Conservation (phyloP, 1,140 invertebrate species). For the Papilio polyxenes region DNA sequence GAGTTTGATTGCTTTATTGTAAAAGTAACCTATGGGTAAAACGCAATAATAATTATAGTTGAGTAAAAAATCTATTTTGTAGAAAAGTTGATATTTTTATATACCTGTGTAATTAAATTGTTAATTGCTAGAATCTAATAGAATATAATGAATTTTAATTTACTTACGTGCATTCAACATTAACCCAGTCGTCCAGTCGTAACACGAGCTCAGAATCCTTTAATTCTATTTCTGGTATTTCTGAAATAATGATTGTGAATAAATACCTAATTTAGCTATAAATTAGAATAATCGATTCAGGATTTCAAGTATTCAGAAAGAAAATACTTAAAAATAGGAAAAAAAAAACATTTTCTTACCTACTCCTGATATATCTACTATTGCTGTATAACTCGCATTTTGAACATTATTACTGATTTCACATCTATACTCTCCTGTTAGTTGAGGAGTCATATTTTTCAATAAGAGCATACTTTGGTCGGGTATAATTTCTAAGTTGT, state of each 20-base stretch:
- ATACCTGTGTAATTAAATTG: too few relatives aligned
- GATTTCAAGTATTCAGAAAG: too few relatives aligned
- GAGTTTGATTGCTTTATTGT: too few relatives aligned
- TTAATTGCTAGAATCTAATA: too few relatives aligned
- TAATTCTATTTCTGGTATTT: constrained; percentile 54
- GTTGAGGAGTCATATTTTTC: constrained; percentile 60
- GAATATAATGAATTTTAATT: too few relatives aligned
- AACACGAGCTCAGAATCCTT: constrained; percentile 49
- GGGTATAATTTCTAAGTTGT: constrained; percentile 47
- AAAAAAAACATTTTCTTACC: constrained; percentile 47
- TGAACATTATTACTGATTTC: constrained; percentile 54
- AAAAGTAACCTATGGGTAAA: too few relatives aligned
- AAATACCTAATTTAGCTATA: not conserved
- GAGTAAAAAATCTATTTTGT: too few relatives aligned
- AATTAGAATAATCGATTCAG: too few relatives aligned
- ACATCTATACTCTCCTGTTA: constrained; percentile 62
- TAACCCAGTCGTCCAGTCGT: constrained; percentile 51
- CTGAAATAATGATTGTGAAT: constrained; percentile 46
- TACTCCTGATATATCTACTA: constrained; percentile 60
- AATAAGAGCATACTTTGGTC: constrained; percentile 57
- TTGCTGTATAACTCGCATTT: constrained; percentile 46
- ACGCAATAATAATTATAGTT: too few relatives aligned
- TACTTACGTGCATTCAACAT: constrained; percentile 61
- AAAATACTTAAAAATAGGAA: not conserved
- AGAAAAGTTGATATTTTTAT: too few relatives aligned